These are phyloP conservation scores for Hypotaenidia philippensis DNA, from an alignment of 2,797 vertebrate species.

Conservation along the genomic window DNA sequence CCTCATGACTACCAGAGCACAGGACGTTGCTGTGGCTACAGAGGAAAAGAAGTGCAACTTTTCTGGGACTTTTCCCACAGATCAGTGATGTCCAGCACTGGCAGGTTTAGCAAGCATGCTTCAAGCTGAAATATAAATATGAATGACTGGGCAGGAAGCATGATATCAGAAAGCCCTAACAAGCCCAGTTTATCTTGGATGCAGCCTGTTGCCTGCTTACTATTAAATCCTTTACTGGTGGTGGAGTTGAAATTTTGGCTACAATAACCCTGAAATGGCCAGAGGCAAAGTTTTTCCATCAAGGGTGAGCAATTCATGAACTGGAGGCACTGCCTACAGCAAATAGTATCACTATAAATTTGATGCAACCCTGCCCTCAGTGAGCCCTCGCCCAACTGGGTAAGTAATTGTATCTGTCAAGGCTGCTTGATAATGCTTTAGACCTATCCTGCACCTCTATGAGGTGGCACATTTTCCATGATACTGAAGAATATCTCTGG, in stretches of 20 bases:
- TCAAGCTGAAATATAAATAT: neutral
- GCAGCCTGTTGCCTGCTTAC: neutral
- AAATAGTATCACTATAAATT: neutral
- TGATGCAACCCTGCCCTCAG: neutral
- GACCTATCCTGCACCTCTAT: neutral
- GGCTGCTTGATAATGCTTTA: neutral
- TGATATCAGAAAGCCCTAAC: neutral
- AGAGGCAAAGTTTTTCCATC: neutral
- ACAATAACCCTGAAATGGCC: neutral
- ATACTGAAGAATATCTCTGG: neutral
- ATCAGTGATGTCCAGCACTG: accelerated
- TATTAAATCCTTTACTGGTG: neutral
- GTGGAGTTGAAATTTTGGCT: neutral
- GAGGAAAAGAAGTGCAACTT: neutral
- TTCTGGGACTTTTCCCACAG: neutral
- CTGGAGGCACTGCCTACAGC: accelerated
- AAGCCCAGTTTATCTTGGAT: neutral
- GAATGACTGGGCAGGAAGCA: neutral
- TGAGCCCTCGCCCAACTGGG: neutral
- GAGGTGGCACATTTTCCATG: neutral
- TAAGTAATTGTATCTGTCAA: neutral
- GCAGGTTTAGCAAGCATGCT: neutral
- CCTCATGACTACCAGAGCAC: neutral
- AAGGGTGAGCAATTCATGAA: neutral
- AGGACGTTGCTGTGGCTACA: neutral